Percentiles rank a stretch among this genome's conserved stretches.
Conservation (phyloP, 2,888 invertebrate genomes). For the Polyploca ridens region DNA sequence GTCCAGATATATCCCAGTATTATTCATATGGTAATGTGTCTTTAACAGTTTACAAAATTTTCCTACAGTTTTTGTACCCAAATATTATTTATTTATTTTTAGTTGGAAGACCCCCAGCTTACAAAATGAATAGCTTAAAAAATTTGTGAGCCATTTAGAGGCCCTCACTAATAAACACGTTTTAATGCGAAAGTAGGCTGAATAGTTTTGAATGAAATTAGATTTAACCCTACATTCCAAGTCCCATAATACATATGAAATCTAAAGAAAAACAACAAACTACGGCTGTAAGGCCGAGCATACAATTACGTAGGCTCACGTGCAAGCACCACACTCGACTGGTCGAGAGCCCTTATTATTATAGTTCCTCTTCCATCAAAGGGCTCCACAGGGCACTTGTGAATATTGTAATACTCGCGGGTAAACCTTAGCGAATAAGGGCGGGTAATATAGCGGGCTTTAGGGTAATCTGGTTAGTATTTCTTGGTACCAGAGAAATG, state of each 20-base stretch:
- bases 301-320: constrained; percentile 1
- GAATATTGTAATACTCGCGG: constrained; percentile 13
- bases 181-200: too few species aligned
- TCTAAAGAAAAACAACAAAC: not conserved
- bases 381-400: constrained; percentile 5
- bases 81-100: too few species aligned
- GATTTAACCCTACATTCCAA: too few species aligned
- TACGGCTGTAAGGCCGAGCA: not conserved
- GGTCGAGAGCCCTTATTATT: constrained; percentile 13
- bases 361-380: constrained; percentile 13
- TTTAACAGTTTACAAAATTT: too few species aligned
- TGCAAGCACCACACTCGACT: constrained; percentile 7
- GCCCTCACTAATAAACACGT: too few species aligned
- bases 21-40: too few species aligned
- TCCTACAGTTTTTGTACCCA: too few species aligned
- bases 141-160: too few species aligned
- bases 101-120: too few species aligned
- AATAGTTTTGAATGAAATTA: too few species aligned
- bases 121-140: too few species aligned
- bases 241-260: not conserved
- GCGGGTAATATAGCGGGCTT: not conserved
- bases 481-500: not conserved
- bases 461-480: not conserved
- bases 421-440: not conserved
- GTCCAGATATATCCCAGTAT: too few species aligned